phyloP scores from a whole-genome alignment of 1,140 invertebrate genomes.

The Chironomus tepperi region DNA sequence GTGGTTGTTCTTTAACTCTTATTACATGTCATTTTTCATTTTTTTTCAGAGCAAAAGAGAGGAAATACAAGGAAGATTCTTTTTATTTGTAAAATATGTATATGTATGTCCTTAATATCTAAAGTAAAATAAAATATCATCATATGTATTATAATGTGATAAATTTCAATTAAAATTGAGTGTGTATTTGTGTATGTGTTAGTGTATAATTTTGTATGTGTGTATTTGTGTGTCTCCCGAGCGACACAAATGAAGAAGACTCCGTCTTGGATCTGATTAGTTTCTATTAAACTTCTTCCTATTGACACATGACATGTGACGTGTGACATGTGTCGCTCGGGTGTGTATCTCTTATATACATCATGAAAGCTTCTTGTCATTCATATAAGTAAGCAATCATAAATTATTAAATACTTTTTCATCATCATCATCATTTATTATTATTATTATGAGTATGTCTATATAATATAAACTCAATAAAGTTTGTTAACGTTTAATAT shows the following conservation, averaged over 20 bases:
- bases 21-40: background rate
- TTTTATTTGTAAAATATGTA: background rate
- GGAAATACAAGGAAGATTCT: conserved; percentile 7
- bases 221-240: too few species aligned
- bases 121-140: background rate
- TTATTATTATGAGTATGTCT: too few species aligned
- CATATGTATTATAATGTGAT: background rate
- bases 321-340: too few species aligned
- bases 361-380: background rate
- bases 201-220: too few species aligned
- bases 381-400: background rate
- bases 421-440: background rate
- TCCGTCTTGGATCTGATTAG: too few species aligned
- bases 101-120: background rate
- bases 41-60: background rate
- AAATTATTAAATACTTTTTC: background rate
- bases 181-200: too few species aligned
- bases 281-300: too few species aligned
- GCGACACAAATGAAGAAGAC: too few species aligned
- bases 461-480: conserved; percentile 11
- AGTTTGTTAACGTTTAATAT: background rate
- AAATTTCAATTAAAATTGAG: background rate
- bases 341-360: background rate
- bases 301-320: too few species aligned
- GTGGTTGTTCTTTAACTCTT: background rate